Evolutionary conservation across 2,113 vertebrate genomes (phyloP).

Genomic region (Leptodactylus fuscus): DNA sequence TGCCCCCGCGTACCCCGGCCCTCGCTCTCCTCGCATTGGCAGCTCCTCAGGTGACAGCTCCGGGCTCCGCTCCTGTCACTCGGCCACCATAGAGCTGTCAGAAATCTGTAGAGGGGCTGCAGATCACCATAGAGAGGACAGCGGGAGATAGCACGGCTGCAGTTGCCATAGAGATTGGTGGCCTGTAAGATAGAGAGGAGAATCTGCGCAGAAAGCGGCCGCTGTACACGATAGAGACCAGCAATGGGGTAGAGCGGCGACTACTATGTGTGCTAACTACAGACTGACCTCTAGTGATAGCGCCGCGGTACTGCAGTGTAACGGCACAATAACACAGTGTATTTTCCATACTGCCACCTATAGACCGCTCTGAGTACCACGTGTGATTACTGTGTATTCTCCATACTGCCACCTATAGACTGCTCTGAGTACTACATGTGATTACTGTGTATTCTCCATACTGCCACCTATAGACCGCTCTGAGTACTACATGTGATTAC

Average conservation of each 20-base stretch:
- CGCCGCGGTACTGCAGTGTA: neutral
- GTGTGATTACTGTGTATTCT: too few species aligned
- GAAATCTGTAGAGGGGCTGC: neutral
- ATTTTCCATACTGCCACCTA: too few species aligned
- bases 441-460: too few species aligned
- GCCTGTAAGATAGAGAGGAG: too few species aligned
- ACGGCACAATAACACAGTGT: neutral
- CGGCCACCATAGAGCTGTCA: neutral
- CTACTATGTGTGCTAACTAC: neutral
- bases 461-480: too few species aligned
- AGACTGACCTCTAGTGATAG: neutral
- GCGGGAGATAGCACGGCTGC: neutral
- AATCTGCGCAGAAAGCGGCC: neutral
- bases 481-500: too few species aligned
- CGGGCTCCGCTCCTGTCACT: conserved; percentile 18
- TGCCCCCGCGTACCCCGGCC: conserved; percentile 62
- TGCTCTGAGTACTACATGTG: too few species aligned
- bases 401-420: too few species aligned
- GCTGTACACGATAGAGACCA: neutral
- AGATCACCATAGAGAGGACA: conserved; percentile 31
- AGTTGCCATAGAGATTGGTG: conserved; percentile 6
- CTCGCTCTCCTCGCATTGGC: neutral
- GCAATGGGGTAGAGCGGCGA: neutral
- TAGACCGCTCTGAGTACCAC: too few species aligned
- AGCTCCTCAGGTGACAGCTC: neutral